Evolutionary conservation across 2,113 vertebrate genomes (phyloP), one percentile per base, ranked within the genome.

Genomic region (Anguilla japonica): DNA sequence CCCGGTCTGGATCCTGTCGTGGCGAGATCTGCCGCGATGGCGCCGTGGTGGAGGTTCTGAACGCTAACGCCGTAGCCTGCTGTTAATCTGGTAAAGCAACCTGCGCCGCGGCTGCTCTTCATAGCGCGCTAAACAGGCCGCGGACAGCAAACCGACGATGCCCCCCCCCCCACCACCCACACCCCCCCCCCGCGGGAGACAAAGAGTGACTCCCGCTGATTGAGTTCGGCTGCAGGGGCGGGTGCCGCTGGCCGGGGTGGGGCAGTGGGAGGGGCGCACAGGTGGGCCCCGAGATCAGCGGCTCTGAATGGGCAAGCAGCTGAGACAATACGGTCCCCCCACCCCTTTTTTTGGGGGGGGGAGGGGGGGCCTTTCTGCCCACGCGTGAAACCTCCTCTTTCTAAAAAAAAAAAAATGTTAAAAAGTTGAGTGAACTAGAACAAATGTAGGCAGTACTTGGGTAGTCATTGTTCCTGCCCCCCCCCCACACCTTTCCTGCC

Each of bases 401-500:
- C 81, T 41, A 11, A 78, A 71, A 82, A 75, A 80, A 46, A 78
- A 71, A 82, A 46, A 80, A 34, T 34, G 0, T 34, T 0, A 56
- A 78, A 79, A 40, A 29, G 46, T 20, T 53, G 50, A 90, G 91
- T 87, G 88, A 85, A 89, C 91, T 93, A 88, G 94, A 93, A 93
- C 67, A 90, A 90, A 94, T 89, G 93, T 92, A 92, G n/a, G 83
- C 95, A 91, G 94, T 94, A 94, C n/a, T 34, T 95, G 96, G 95
- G 96, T 95, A 96, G 93, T 95, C 94, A 95, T 96, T 97, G 96
- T 97, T 96, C 96, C 96, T 96, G 84, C 41, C 14, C 22, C 18
- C 39, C 39, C 87, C 86, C 83, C 86, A 46, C 43, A 46, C 43
- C 43, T 8, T 87, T 91, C 92, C 56, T 60, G 56, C 18, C 56